Evolutionary conservation across 2,113 vertebrate species (phyloP).

Genomic region (Macroglossus sobrinus): DNA sequence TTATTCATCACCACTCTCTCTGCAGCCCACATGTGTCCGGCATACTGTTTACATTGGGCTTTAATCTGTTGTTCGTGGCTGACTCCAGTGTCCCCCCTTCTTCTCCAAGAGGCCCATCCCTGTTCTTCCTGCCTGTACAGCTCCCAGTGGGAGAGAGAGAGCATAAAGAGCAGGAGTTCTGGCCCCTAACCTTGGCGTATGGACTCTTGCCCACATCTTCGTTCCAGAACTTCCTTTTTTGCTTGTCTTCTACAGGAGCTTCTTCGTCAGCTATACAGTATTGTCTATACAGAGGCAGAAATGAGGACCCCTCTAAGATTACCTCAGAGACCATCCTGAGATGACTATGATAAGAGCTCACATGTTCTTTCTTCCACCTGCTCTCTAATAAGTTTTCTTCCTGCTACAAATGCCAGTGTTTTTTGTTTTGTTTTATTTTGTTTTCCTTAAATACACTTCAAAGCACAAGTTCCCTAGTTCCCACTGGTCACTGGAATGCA

Average conservation of each 20-base stretch:
- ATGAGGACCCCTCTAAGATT: not conserved
- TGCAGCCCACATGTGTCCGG: constrained; percentile 33
- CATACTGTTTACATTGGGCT: constrained; percentile 56
- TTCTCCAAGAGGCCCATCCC: not conserved
- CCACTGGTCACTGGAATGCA: not conserved
- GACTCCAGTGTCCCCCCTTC: constrained; percentile 18
- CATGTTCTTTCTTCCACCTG: not conserved
- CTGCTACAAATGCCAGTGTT: constrained; percentile 19
- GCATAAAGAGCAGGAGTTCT: not conserved
- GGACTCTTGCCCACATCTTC: constrained; percentile 27
- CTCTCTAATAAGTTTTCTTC: not conserved
- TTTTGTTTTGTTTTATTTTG: constrained; percentile 4
- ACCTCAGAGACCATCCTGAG: not conserved
- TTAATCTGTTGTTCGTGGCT: constrained; percentile 59
- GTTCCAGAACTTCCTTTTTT: constrained; percentile 21
- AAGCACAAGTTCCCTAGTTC: constrained; percentile 8
- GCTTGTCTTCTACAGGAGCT: not conserved
- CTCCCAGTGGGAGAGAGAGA: constrained; percentile 19
- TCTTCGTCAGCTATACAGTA: not conserved
- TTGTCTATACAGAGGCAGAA: not conserved
- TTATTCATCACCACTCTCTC: constrained; percentile 58
- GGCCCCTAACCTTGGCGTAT: not conserved
- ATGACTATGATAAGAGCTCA: not conserved
- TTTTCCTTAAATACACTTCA: constrained; percentile 47
- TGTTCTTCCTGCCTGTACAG: not conserved